Evolutionary conservation across 2,888 invertebrate genomes (phyloP), one percentile per base, ranked within the genome.

Genomic region (Nomada goodeniana): DNA sequence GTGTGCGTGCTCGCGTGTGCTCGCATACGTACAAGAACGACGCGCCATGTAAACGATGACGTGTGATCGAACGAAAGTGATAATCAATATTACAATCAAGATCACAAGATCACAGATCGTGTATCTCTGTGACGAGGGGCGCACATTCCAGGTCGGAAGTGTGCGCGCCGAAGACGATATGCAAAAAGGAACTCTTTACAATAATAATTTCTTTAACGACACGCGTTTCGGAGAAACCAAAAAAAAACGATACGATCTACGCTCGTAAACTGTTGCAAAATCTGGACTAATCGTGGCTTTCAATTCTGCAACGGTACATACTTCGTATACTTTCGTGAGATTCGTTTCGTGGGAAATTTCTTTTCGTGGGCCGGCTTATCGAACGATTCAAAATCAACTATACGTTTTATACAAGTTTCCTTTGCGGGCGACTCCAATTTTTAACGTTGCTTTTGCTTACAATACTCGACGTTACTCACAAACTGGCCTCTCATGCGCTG

Each of bases 321-420:
- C 84, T 87, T 92, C 92, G 92, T 92, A 92, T 92, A 92, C 92
- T 92, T 92, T 92, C 91, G 90, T 91, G 89, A 89, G 89, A 89
- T 73, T 83, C 76, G 83, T 79, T 88, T 87, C 88, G 85, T 88
- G 84, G 59, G 86, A 88, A 89, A 90, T 89, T 90, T 86, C 84
- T 87, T 90, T 89, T 57, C 0, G n/a, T 84, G 89, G 90, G 88
- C 85, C 87, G 89, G 90, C 83, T 91, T 90, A 88, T 91, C 89
- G 88, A 91, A 91, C 90, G 89, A 90, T 91, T 89, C 84, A 80
- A 90, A 44, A 88, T 89, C 84, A 86, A 88, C 88, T 90, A 88
- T 87, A 85, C 81, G 79, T 76, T 84, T 86, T 85, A 86, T 89
- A 86, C 87, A 87, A 68, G 7, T 47, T 47, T 47, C 80, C 60